Conservation (phyloP, 1,140 invertebrate genomes). For the Dryas iulia region DNA sequence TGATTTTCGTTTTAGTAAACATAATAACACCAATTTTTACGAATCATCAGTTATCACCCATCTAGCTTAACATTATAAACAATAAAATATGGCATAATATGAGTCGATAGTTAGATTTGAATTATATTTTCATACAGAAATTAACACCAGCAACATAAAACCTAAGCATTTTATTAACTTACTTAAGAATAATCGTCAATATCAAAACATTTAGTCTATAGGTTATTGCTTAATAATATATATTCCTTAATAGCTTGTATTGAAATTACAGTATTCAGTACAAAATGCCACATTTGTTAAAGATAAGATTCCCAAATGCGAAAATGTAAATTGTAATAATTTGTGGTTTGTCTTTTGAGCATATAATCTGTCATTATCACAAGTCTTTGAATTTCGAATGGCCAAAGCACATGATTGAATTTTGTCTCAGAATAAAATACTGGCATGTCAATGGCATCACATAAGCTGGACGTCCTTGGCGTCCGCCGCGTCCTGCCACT, state of each 20-base stretch:
- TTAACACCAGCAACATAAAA: constrained; percentile 76
- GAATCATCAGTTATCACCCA: constrained; percentile 51
- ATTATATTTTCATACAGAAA: constrained; percentile 74
- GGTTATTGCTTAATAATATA: constrained; percentile 78
- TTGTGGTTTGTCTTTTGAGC: constrained; percentile 78
- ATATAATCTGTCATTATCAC: constrained; percentile 72
- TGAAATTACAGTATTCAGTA: constrained; percentile 75
- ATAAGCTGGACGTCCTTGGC: constrained; percentile 5
- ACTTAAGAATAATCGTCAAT: constrained; percentile 77
- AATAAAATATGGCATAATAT: constrained; percentile 77
- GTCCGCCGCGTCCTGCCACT: constrained; percentile 52
- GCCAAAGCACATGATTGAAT: constrained; percentile 51
- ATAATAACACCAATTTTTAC: constrained; percentile 54
- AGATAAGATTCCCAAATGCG: constrained; percentile 60
- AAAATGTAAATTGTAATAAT: constrained; percentile 52
- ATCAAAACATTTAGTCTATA: constrained; percentile 79
- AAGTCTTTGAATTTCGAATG: constrained; percentile 68
- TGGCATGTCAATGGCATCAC: constrained; percentile 45
- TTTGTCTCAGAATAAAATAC: constrained; percentile 32
- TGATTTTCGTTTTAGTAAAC: constrained; percentile 51
- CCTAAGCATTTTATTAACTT: constrained; percentile 71
- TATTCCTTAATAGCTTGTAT: constrained; percentile 71
- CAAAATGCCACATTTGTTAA: constrained; percentile 71
- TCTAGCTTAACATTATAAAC: constrained; percentile 74
- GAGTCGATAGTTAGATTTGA: constrained; percentile 70